A percentile compares a stretch with the other conserved stretches of the same genome.
phyloP scores from a whole-genome alignment of 1,140 invertebrate genomes.

The Eriosoma lanigerum region DNA sequence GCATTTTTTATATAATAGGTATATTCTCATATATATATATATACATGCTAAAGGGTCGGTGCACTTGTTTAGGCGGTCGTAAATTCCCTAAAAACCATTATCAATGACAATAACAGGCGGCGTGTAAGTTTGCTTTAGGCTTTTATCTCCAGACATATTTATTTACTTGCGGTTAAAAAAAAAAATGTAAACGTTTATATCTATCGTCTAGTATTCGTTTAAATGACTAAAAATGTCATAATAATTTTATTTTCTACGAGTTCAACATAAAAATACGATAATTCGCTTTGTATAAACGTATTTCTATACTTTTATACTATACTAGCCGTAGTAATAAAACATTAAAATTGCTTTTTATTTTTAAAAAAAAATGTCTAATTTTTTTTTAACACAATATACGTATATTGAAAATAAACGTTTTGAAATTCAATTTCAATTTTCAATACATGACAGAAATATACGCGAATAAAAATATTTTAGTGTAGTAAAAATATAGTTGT shows the following conservation, averaged over 20 bases:
- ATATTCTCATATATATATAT: too few relatives aligned
- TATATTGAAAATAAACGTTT: not conserved
- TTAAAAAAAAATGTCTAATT: not conserved
- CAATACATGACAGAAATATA: constrained; percentile 11
- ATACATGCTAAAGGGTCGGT: constrained; percentile 8
- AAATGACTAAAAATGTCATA: constrained; percentile 3
- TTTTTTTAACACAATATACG: too few relatives aligned
- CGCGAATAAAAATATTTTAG: not conserved
- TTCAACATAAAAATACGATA: too few relatives aligned
- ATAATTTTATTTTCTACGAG: not conserved
- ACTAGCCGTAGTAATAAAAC: too few relatives aligned
- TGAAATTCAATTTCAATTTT: not conserved
- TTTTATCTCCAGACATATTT: constrained; percentile 46
- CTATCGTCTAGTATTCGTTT: constrained; percentile 5
- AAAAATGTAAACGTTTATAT: constrained; percentile 33
- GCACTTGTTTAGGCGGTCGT: constrained; percentile 35
- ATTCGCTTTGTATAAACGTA: too few relatives aligned
- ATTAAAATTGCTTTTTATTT: too few relatives aligned
- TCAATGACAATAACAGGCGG: constrained; percentile 42
- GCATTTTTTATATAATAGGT: constrained; percentile 26
- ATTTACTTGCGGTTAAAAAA: constrained; percentile 15
- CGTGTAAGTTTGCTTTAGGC: constrained; percentile 32
- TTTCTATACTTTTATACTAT: too few relatives aligned
- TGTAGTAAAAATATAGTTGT: not conserved
- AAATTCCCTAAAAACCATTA: constrained; percentile 43